phyloP scores from a whole-genome alignment of 2,797 vertebrate species.

The Myiotriccus ornatus region DNA sequence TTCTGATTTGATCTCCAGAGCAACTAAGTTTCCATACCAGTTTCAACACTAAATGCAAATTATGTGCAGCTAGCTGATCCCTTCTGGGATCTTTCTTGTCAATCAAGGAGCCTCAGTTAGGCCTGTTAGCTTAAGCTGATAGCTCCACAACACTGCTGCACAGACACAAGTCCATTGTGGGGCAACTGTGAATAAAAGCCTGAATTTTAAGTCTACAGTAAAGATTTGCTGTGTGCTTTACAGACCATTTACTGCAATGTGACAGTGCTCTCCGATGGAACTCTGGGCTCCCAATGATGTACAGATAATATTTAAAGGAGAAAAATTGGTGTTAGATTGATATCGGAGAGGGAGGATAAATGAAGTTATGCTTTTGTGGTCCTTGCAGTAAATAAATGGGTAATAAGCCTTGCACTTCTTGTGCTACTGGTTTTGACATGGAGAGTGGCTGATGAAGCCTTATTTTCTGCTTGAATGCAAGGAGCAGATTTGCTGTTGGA shows the following conservation, averaged over 20 bases:
- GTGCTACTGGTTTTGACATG: neutral
- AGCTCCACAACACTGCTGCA: neutral
- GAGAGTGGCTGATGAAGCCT: neutral
- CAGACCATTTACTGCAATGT: neutral
- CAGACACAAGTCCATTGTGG: neutral
- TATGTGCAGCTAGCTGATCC: neutral
- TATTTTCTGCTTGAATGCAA: conserved; percentile 39
- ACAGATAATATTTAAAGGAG: neutral
- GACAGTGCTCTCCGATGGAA: neutral
- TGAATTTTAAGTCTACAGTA: neutral
- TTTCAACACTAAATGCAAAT: neutral
- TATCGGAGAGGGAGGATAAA: neutral
- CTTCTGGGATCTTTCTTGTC: neutral
- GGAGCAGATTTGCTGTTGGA: neutral
- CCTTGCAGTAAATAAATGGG: neutral
- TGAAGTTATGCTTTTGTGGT: neutral
- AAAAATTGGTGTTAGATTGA: neutral
- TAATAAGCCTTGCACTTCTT: neutral
- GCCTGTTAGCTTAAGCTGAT: neutral
- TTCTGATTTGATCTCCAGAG: neutral
- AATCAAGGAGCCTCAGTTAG: neutral
- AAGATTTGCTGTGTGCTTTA: neutral
- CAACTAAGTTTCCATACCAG: neutral
- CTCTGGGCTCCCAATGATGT: neutral
- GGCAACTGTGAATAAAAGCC: neutral